Evolutionary conservation across 2,888 invertebrate species (phyloP), one percentile per base, ranked within the genome.

Genomic region (Stegophylla sp.): DNA sequence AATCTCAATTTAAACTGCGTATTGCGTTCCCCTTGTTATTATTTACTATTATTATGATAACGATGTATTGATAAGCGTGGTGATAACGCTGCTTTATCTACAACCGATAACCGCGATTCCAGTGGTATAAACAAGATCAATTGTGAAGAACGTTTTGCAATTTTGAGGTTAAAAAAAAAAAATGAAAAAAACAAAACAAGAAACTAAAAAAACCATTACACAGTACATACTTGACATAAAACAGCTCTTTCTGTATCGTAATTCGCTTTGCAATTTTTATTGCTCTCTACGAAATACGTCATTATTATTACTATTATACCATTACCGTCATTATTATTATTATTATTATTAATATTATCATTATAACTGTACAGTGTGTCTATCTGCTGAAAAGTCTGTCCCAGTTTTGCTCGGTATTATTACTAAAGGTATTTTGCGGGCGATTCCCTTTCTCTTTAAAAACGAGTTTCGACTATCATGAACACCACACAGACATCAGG

Each of bases 391-490:
- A 51, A 43, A 75, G 23, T 53, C 64, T 75, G 75, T 64, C 64
- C 75, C 26, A 75, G 53, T 53, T 75, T 66, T 17, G 64, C 9
- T 48, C 34, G 41, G 51, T 34, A 7, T 34, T 34, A 34, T 10
- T 10, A 10, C 53, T n/a, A 7, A n/a, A 48, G 61, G 75, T 75
- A 66, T 66, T 64, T 75, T n/a, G 64, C 64, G 17, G 34, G 13
- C 41, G 13, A 7, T 75, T 75, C 64, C 75, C 75, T 75, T 75
- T 75, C 75, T 66, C 75, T 64, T 20, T 17, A 66, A 51, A 56
- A 75, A 75, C 75, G 26, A 75, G 75, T 75, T 66, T 66, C 41
- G 51, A 74, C 28, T 17, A 63, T 59, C 77, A 79, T 79, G 79
- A 71, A 79, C 79, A 51, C 48, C 71, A 34, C 79, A 23, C 69